These are phyloP conservation scores for Echinops telfairi DNA, from an alignment of 2,113 vertebrate genomes.

Conservation along the genomic window DNA sequence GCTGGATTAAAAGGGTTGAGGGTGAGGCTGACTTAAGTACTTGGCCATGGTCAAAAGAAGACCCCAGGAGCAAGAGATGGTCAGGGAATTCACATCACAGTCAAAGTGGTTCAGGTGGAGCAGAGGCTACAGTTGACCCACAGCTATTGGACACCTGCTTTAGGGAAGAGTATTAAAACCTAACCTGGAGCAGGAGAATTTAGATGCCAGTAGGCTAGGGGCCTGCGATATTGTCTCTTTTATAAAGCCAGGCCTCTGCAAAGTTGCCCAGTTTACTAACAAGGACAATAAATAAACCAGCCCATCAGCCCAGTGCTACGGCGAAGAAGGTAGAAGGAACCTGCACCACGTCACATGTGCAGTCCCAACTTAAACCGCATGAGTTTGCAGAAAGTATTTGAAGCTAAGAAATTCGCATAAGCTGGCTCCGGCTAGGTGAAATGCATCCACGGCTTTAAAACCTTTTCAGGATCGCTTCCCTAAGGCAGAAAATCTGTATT, in stretches of 20 bases:
- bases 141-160: not conserved
- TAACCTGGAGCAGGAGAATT: not conserved
- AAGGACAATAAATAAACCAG: not conserved
- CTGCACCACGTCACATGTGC: not conserved
- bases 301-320: not conserved
- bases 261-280: not conserved
- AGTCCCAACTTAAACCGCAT: conserved; percentile 30
- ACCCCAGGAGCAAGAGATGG: not conserved
- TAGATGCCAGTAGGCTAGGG: not conserved
- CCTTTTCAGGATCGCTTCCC: not conserved
- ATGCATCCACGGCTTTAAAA: not conserved
- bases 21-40: not conserved
- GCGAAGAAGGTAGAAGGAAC: conserved; percentile 31
- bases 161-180: not conserved
- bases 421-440: not conserved
- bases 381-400: conserved; percentile 3
- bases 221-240: not conserved
- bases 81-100: conserved; percentile 1
- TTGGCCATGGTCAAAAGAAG: not conserved
- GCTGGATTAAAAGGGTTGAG: not conserved
- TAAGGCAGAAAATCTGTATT: not conserved
- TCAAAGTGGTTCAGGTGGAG: too few species aligned
- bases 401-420: conserved; percentile 35
- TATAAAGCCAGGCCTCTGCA: not conserved
- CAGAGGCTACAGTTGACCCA: not conserved